Base-by-base conservation (phyloP, 1,140 invertebrate species). In the Ips typographus region DNA sequence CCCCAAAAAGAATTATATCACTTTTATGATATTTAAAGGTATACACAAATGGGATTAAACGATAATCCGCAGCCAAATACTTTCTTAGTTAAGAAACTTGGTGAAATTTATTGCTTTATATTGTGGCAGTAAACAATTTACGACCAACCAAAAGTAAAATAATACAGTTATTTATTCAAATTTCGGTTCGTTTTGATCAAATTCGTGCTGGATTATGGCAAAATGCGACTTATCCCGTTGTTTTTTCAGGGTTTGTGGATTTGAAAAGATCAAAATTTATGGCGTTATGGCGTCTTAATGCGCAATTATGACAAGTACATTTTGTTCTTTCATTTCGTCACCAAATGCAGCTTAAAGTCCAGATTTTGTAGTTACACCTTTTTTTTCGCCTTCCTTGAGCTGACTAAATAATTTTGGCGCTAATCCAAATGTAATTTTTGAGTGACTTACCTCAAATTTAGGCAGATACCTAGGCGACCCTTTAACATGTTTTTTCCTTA, bases 401-500 rank as follows among this genome's bases (percentile, higher is more conserved):
- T 22, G 22, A 22, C 0, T 22, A 22, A 22, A 22, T 22, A 22
- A 22, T 22, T 22, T 49, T 49, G 7, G 44, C 44, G 7, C 44
- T 49, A 49, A 49, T 22, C 1, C 44, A 8, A 2, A 49, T 2
- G 44, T 3, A 49, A 22, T 1, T 49, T 49, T 22, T 22, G 3
- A 49, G 22, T 49, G 44, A 6, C 1, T 81, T 81, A 93, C 91
- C 85, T 95, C 91, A 83, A 92, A 95, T 84, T 95, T 94, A 68
- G 92, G 92, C 77, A 94, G 84, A 80, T 93, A 92, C 72, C 91
- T 86, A 55, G 91, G 91, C 58, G 90, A 91, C 47, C 90, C 91
- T 81, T 94, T 94, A 43, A 93, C 89, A 80, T 92, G 92, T 77
- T 92, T 92, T 79, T 97, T 97, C 61, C 94, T 86, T 37, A 98